phyloP scores from a whole-genome alignment of 2,888 invertebrate genomes.

The Imbricaverruca yamaguchii region DNA sequence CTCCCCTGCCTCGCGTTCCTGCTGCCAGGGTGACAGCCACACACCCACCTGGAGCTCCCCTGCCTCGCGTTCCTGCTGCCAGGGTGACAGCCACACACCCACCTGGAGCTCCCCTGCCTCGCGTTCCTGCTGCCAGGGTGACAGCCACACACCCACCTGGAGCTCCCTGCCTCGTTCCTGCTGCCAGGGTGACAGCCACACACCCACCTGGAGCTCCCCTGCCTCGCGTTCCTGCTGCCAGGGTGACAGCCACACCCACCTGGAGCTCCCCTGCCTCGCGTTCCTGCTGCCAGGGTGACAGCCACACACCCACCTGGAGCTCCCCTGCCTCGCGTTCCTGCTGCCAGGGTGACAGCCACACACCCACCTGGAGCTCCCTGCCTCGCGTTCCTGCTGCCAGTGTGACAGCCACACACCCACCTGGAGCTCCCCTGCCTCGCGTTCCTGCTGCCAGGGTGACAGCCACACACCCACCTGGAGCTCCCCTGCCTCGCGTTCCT shows the following conservation, averaged over 20 bases:
- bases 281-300: no score
- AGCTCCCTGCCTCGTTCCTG: slow-evolving; percentile 5
- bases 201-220: slow-evolving; percentile 37
- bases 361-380: slow-evolving; percentile 37
- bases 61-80: no score
- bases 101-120: slow-evolving; percentile 35
- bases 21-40: no score
- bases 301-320: slow-evolving; percentile 37
- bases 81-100: slow-evolving; percentile 31
- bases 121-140: no score
- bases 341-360: no score
- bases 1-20: no score
- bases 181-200: no score
- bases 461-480: slow-evolving; percentile 37
- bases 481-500: no score
- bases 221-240: no score
- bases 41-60: slow-evolving; percentile 37
- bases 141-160: slow-evolving; percentile 37
- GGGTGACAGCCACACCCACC: slow-evolving; percentile 36
- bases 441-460: no score
- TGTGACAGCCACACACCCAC: slow-evolving; percentile 36
- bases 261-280: slow-evolving; percentile 26
- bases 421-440: slow-evolving; percentile 27
- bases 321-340: no score
- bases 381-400: no score